These are phyloP conservation scores for Neodiprion virginianus DNA, from an alignment of 1,140 invertebrate species.

Conservation along the genomic window DNA sequence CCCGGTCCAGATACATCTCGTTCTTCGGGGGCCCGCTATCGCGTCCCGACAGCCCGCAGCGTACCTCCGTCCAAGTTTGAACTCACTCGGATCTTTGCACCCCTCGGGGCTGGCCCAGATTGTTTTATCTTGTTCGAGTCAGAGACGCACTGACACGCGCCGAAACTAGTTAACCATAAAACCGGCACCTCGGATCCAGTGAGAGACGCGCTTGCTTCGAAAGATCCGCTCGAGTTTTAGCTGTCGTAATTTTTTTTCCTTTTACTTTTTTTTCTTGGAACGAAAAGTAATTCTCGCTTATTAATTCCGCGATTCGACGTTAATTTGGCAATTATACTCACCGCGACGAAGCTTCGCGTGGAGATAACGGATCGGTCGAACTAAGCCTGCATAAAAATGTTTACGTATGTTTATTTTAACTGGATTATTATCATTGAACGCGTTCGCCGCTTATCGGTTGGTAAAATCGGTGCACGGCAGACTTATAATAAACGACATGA, in stretches of 20 bases:
- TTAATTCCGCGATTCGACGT: no score
- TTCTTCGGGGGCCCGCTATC: slow-evolving; percentile 15
- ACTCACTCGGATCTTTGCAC: slow-evolving; percentile 7
- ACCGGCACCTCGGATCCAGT: background rate
- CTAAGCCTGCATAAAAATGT: background rate
- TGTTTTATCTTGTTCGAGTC: slow-evolving; percentile 9
- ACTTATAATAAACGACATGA: no score
- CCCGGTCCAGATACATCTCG: slow-evolving; percentile 44
- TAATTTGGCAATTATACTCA: no score
- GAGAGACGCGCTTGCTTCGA: background rate
- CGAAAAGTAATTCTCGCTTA: no score
- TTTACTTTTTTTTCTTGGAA: background rate
- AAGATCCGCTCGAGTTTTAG: no score
- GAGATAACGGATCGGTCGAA: background rate
- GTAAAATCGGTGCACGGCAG: background rate
- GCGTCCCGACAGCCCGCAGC: slow-evolving; percentile 9
- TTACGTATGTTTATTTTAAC: background rate
- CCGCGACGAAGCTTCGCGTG: background rate
- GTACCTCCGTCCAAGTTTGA: background rate
- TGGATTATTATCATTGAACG: background rate
- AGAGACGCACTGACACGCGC: background rate
- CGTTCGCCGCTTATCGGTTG: background rate
- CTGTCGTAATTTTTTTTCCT: background rate
- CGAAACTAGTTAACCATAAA: background rate
- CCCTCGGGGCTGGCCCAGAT: background rate